Evolutionary conservation across 2,888 invertebrate species (phyloP).

Genomic region (Lithophane ornitopus): DNA sequence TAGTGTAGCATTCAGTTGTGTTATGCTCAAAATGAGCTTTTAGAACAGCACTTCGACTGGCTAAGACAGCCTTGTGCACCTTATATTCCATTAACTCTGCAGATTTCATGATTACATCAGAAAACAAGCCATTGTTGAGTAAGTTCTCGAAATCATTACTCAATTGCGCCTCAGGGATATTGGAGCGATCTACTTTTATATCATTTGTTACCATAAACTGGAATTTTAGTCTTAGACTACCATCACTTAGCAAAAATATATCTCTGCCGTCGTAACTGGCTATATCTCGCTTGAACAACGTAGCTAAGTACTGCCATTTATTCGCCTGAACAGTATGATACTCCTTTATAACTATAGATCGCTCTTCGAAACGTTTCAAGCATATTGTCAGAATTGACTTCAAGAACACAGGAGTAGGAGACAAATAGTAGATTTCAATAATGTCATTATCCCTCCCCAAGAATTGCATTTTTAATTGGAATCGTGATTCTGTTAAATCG

Average conservation of each 20-base stretch:
- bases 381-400: slow-evolving; percentile 85
- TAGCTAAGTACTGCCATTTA: slow-evolving; percentile 87
- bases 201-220: slow-evolving; percentile 86
- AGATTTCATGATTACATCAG: slow-evolving; percentile 86
- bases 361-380: slow-evolving; percentile 84
- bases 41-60: slow-evolving; percentile 84
- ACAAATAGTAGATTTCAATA: slow-evolving; percentile 85
- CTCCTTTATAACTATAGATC: slow-evolving; percentile 84
- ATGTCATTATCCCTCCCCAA: slow-evolving; percentile 85
- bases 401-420: slow-evolving; percentile 82
- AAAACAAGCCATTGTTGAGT: slow-evolving; percentile 82
- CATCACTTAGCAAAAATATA: slow-evolving; percentile 81
- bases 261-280: slow-evolving; percentile 81
- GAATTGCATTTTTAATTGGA: slow-evolving; percentile 86
- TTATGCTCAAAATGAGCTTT: slow-evolving; percentile 88
- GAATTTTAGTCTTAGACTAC: slow-evolving; percentile 84
- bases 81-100: slow-evolving; percentile 82
- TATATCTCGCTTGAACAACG: slow-evolving; percentile 84
- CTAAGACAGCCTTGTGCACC: slow-evolving; percentile 86
- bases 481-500: slow-evolving; percentile 74
- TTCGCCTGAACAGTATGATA: slow-evolving; percentile 85
- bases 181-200: slow-evolving; percentile 79
- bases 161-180: slow-evolving; percentile 80
- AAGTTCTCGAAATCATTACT: slow-evolving; percentile 85
- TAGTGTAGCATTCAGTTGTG: slow-evolving; percentile 84